Evolutionary conservation across 2,888 invertebrate species (phyloP).

Genomic region (Blastobasis lacticolella): DNA sequence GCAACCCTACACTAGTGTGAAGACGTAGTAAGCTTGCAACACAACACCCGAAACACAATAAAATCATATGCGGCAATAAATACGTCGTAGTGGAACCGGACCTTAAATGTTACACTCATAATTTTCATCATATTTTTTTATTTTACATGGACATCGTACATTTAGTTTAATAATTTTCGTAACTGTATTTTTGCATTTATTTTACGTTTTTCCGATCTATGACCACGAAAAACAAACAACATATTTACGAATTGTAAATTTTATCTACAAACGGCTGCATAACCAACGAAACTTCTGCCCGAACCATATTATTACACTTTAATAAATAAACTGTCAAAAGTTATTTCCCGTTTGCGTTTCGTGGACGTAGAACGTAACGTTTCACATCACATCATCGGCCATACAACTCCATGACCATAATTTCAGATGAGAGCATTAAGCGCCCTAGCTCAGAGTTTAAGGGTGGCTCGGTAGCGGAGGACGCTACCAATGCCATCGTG

Average conservation of each 20-base stretch:
- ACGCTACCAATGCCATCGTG: conserved; percentile 38
- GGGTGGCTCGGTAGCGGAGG: conserved; percentile 73
- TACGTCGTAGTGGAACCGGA: conserved; percentile 14
- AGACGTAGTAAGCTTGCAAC: conserved; percentile 62
- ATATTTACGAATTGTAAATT: too few species aligned
- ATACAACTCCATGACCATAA: conserved; percentile 64
- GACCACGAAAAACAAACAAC: conserved; percentile 12
- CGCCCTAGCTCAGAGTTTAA: conserved; percentile 93
- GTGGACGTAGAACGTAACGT: conserved; percentile 53
- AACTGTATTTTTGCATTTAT: conserved; percentile 12
- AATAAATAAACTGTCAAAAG: background rate
- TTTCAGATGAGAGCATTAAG: conserved; percentile 84
- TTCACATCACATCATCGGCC: conserved; percentile 53
- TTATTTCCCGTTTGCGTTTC: background rate
- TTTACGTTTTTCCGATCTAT: conserved; percentile 9
- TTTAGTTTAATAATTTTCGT: conserved; percentile 3
- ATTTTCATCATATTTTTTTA: conserved; percentile 4
- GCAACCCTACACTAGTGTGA: conserved; percentile 45
- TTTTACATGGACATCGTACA: conserved; percentile 11
- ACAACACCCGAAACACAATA: conserved; percentile 48
- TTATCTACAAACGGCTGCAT: too few species aligned
- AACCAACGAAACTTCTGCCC: too few species aligned
- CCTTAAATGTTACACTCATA: conserved; percentile 7
- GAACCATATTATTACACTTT: too few species aligned
- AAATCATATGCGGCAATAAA: conserved; percentile 26